A percentile compares a stretch with the other conserved stretches of the same genome.
Conservation (phyloP, 2,797 vertebrate genomes). For the Acipenser transmontanus region DNA sequence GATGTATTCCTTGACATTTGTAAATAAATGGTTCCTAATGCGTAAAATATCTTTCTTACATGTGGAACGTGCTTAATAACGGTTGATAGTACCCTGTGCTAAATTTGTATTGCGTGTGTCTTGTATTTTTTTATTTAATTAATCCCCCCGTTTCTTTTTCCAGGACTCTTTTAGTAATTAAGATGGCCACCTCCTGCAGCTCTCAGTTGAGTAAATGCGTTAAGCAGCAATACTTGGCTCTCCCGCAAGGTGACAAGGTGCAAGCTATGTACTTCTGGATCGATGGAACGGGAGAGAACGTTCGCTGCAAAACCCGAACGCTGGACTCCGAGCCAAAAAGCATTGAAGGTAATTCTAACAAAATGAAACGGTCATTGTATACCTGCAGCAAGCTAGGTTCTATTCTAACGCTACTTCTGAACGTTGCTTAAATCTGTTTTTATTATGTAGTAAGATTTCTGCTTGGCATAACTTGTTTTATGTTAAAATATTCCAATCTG, state of each 20-base stretch:
- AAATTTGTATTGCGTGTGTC: background rate
- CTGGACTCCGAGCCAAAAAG: constrained; percentile 86
- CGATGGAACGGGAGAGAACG: constrained; percentile 87
- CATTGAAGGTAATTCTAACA: constrained; percentile 70
- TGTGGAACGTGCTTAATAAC: too few relatives aligned
- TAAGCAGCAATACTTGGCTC: constrained; percentile 86
- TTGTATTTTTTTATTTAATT: background rate
- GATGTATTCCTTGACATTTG: too few relatives aligned
- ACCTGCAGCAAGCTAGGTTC: too few relatives aligned
- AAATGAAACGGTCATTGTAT: too few relatives aligned
- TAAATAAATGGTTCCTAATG: too few relatives aligned
- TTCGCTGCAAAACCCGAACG: constrained; percentile 91
- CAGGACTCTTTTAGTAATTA: constrained; percentile 60
- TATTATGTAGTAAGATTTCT: too few relatives aligned
- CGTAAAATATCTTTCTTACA: too few relatives aligned
- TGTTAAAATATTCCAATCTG: background rate
- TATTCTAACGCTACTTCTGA: too few relatives aligned
- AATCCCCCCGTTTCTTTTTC: constrained; percentile 18
- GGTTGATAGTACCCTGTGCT: too few relatives aligned
- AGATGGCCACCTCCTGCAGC: constrained; percentile 86
- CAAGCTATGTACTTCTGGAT: constrained; percentile 97
- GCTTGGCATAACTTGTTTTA: too few relatives aligned
- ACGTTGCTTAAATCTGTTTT: too few relatives aligned
- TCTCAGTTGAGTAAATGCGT: constrained; percentile 85
- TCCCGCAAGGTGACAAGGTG: constrained; percentile 85